These are phyloP conservation scores for Drosophila picticornis DNA, from an alignment of 2,888 invertebrate species.

Conservation along the genomic window DNA sequence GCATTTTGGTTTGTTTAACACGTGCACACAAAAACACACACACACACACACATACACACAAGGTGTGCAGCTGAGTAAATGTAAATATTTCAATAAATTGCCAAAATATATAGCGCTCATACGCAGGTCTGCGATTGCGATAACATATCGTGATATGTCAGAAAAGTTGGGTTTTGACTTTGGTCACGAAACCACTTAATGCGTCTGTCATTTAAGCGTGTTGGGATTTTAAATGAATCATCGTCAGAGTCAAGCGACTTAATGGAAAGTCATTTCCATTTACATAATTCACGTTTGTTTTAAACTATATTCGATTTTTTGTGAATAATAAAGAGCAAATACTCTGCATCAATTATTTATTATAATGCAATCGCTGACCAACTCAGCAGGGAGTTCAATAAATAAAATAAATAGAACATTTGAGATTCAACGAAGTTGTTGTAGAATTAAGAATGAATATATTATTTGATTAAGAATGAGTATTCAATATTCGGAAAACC, in stretches of 20 bases:
- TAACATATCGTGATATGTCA: conserved; percentile 14
- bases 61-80: background rate
- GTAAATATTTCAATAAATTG: conserved; percentile 19
- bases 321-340: background rate
- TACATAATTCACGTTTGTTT: background rate
- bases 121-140: background rate
- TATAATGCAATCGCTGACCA: background rate
- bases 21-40: background rate
- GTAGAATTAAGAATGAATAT: too few species aligned
- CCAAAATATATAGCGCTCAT: background rate
- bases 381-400: background rate
- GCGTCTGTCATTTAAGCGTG: background rate
- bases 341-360: background rate
- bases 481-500: background rate
- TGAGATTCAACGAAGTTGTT: background rate
- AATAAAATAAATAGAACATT: background rate
- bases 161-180: background rate
- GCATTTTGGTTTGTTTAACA: conserved; percentile 39
- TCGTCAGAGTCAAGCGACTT: background rate
- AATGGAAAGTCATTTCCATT: background rate
- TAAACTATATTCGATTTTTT: background rate
- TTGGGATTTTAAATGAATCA: conserved; percentile 5
- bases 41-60: background rate
- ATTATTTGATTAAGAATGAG: too few species aligned
- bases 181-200: conserved; percentile 15